Conservation (phyloP, 1,140 invertebrate species). For the Ips nitidus region DNA sequence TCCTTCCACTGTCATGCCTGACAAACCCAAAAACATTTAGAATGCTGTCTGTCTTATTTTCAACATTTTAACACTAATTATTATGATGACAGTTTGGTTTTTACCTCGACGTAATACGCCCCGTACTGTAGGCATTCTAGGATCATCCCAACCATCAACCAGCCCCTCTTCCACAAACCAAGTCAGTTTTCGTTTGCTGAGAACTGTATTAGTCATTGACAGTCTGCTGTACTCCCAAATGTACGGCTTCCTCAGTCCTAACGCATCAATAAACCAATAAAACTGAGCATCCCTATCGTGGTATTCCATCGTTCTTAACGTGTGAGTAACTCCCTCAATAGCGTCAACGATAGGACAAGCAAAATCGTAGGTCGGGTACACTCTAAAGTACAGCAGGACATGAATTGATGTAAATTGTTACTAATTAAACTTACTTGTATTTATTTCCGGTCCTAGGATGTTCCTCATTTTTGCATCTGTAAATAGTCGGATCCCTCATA, state of each 20-base stretch:
- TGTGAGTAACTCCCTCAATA: conserved; percentile 96
- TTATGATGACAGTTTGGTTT: background rate
- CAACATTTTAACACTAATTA: background rate
- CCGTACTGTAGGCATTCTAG: conserved; percentile 96
- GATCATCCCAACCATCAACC: conserved; percentile 99
- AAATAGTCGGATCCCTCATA: conserved; percentile 98
- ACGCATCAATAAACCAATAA: conserved; percentile 91
- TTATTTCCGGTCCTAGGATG: conserved; percentile 92
- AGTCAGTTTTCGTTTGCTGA: conserved; percentile 96
- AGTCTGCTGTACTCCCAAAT: conserved; percentile 91
- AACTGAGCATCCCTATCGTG: conserved; percentile 98
- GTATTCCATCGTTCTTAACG: conserved; percentile 97
- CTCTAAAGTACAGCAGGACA: conserved; percentile 61
- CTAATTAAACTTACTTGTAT: conserved; percentile 76
- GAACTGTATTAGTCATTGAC: conserved; percentile 96
- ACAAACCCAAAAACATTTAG: background rate
- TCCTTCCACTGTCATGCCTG: conserved; percentile 93
- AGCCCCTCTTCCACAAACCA: conserved; percentile 94
- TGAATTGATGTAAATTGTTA: conserved; percentile 14
- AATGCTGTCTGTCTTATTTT: background rate
- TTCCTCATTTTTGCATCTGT: conserved; percentile 93
- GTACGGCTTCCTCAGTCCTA: conserved; percentile 84
- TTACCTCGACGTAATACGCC: conserved; percentile 84
- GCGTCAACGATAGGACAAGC: conserved; percentile 99
- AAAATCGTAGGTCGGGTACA: conserved; percentile 99